phyloP scores from a whole-genome alignment of 2,888 invertebrate species.

The Ferrisia virgata region DNA sequence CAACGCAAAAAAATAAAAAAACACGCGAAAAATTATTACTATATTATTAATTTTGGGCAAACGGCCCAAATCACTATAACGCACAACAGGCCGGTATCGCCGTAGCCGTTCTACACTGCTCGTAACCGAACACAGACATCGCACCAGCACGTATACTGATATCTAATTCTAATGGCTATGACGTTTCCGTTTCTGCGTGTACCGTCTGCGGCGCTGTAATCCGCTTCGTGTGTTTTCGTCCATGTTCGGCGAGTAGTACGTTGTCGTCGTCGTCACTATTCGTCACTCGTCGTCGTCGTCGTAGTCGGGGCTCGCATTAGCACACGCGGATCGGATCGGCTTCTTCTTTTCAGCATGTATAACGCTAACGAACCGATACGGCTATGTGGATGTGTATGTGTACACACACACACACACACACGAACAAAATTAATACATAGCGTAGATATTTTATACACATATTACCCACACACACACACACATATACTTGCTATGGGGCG shows the following conservation, averaged over 20 bases:
- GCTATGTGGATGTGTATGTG: too few relatives aligned
- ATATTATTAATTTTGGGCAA: not conserved
- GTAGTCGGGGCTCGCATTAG: not conserved
- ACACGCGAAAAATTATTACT: not conserved
- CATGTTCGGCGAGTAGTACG: not conserved
- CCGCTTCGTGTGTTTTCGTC: not conserved
- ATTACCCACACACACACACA: too few relatives aligned
- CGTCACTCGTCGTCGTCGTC: not conserved
- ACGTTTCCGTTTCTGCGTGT: slow-evolving; percentile 26
- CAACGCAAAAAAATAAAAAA: not conserved
- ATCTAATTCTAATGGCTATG: slow-evolving; percentile 34
- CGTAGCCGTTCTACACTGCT: slow-evolving; percentile 13
- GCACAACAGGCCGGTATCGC: slow-evolving; percentile 27
- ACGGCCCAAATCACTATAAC: not conserved
- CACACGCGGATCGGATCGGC: too few relatives aligned
- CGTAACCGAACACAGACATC: not conserved
- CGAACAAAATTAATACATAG: too few relatives aligned
- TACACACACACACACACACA: too few relatives aligned
- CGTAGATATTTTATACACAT: too few relatives aligned
- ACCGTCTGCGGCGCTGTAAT: not conserved
- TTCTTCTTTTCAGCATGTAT: too few relatives aligned
- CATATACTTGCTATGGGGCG: too few relatives aligned
- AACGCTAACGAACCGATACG: too few relatives aligned
- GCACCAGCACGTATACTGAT: slow-evolving; percentile 16
- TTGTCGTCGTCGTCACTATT: not conserved